These are phyloP conservation scores for Sternotherus odoratus DNA, from an alignment of 2,797 vertebrate species.

Conservation along the genomic window DNA sequence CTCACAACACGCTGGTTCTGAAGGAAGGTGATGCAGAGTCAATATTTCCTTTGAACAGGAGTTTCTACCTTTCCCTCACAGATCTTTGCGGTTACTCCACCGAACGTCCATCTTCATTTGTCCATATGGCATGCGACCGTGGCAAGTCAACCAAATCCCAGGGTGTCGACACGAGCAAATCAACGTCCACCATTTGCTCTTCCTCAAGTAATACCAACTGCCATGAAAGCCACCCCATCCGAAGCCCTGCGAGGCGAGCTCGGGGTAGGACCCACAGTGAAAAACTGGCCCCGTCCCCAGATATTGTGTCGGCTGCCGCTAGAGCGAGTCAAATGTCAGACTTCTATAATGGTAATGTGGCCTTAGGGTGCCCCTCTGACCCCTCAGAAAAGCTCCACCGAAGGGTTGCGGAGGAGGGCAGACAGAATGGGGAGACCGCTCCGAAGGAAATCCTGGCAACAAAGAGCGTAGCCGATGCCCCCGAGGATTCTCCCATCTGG, in stretches of 20 bases:
- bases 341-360: conserved; percentile 2
- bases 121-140: conserved; percentile 11
- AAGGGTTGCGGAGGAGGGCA: accelerated
- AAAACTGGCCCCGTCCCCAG: accelerated
- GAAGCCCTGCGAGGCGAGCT: accelerated
- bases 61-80: not conserved
- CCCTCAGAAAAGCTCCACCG: not conserved
- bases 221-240: not conserved
- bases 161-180: not conserved
- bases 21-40: accelerated
- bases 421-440: not conserved
- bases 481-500: not conserved
- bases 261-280: not conserved
- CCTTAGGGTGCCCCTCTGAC: not conserved
- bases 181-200: accelerated
- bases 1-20: not conserved
- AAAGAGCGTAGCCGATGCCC: not conserved
- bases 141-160: not conserved
- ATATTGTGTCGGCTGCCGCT: not conserved
- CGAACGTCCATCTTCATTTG: not conserved
- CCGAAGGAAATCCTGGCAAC: not conserved
- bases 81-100: not conserved
- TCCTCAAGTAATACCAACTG: not conserved
- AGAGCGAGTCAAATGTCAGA: not conserved
- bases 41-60: not conserved